Conservation (phyloP, 2,888 invertebrate genomes). For the Eupithecia tripunctaria region DNA sequence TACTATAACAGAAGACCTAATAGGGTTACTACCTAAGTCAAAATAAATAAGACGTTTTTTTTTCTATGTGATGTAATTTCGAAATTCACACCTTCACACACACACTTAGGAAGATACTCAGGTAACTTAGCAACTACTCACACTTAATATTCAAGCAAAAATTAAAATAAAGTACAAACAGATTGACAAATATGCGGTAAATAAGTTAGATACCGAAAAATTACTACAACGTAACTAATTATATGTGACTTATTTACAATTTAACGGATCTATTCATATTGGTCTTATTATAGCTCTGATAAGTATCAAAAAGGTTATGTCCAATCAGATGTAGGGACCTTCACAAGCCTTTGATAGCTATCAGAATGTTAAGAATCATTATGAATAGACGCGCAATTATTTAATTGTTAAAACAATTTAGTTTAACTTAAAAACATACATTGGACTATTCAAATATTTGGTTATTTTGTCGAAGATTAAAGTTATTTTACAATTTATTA, state of each 20-base stretch:
- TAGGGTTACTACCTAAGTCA: not conserved
- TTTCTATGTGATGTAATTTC: slow-evolving; percentile 35
- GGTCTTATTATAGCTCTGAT: not conserved
- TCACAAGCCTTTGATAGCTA: slow-evolving; percentile 3
- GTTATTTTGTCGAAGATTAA: slow-evolving; percentile 20
- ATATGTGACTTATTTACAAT: slow-evolving; percentile 11
- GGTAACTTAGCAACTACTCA: not conserved
- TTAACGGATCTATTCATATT: not conserved
- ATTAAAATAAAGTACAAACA: not conserved
- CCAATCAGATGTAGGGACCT: not conserved
- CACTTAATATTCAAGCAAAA: not conserved
- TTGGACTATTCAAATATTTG: slow-evolving; percentile 36
- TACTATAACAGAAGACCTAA: not conserved
- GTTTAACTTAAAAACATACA: slow-evolving; percentile 10
- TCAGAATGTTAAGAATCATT: not conserved
- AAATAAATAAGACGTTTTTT: slow-evolving; percentile 21
- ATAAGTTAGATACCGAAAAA: slow-evolving; percentile 22
- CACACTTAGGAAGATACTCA: slow-evolving; percentile 11
- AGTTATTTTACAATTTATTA: slow-evolving; percentile 8
- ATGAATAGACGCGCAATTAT: not conserved
- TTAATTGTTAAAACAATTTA: slow-evolving; percentile 3
- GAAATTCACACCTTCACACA: slow-evolving; percentile 10
- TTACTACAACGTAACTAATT: slow-evolving; percentile 51
- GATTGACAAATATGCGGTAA: slow-evolving; percentile 10
- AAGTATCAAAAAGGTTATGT: not conserved